These are phyloP conservation scores for Vidua macroura DNA, from an alignment of 2,113 vertebrate genomes.

Conservation along the genomic window DNA sequence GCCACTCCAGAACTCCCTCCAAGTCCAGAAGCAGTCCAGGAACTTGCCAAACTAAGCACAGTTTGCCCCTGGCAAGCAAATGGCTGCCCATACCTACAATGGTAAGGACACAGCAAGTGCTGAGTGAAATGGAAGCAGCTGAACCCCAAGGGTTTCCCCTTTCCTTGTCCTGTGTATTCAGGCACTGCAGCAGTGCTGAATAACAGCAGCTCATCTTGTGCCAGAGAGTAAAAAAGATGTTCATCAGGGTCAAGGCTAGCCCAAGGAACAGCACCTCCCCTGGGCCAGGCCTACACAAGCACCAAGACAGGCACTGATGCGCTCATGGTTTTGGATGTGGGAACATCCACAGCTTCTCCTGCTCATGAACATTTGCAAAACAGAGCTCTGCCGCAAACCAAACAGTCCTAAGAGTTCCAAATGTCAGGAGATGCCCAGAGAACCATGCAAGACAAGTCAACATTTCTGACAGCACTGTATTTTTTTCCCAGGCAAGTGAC, in stretches of 20 bases:
- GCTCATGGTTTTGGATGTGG: background rate
- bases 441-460: background rate
- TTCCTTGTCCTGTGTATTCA: background rate
- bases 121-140: background rate
- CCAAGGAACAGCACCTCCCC: background rate
- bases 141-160: background rate
- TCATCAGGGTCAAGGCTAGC: background rate
- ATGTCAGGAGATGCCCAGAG: background rate
- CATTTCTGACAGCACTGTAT: background rate
- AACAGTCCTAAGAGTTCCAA: background rate
- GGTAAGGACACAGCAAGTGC: background rate
- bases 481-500: background rate
- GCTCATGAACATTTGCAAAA: background rate
- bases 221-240: background rate
- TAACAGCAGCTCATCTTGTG: background rate
- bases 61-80: background rate
- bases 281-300: background rate
- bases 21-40: background rate
- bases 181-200: background rate
- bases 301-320: background rate
- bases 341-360: background rate
- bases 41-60: background rate
- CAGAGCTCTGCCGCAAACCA: background rate
- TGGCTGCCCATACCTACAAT: background rate
- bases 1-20: background rate